Evolutionary conservation across 2,888 invertebrate genomes (phyloP), one percentile per base, ranked within the genome.

Genomic region (Hyles lineata): DNA sequence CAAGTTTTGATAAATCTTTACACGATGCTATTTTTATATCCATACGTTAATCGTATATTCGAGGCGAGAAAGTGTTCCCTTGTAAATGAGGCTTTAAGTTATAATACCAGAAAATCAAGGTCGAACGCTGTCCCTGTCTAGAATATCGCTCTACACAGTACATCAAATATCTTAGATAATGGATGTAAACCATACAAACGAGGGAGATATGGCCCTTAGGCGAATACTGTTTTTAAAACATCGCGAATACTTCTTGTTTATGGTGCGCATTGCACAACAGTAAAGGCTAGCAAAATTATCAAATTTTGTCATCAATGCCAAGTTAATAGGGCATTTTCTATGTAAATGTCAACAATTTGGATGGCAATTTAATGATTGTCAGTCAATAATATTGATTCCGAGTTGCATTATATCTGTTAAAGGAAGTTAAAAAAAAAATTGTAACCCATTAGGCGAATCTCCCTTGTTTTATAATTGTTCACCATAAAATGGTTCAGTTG

Each of bases 61-160:
- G 55, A 29, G 29, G 29, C 29, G 29, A 29, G 3, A 29, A 29
- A 29, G 29, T 29, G 2, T 29, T 3, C 29, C 29, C 29, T 29
- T 29, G 29, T 29, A 29, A 29, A 29, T 29, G 29, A 29, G 29
- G 29, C 3, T 29, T 2, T 29, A 29, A 29, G 9, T 7, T 8
- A 19, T 1, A 3, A 35, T 35, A 8, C 7, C 6, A 23, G 23
- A 50, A 50, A 67, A 21, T 7, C 0, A 67, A 21, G 43, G 50
- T 67, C 67, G 67, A 67, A 43, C 21, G 67, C 43, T 50, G 43
- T 67, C 67, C 50, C 23, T 67, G 67, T 67, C 67, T 23, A 50
- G 50, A 67, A 67, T 67, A 67, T 50, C 43, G 67, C 50, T 67
- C 67, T 67, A 67, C 67, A 67, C 67, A 67, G n/a, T 67, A 67